Evolutionary conservation across 2,797 vertebrate genomes (phyloP).

Genomic region (Semaprochilodus insignis): DNA sequence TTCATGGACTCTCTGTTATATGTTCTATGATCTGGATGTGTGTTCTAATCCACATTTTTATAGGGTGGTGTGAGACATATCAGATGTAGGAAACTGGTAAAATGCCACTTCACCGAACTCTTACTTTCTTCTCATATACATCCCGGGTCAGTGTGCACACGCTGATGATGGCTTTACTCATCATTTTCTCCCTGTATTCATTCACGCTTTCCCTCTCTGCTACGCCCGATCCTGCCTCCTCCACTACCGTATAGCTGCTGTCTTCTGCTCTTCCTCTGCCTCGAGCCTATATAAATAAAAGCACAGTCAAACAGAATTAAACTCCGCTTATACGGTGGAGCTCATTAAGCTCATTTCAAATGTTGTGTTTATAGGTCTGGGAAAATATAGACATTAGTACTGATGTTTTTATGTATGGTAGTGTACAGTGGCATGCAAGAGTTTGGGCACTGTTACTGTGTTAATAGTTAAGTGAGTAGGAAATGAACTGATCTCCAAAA

Average conservation of each 20-base stretch:
- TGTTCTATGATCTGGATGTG: neutral
- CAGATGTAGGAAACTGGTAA: neutral
- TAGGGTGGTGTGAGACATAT: neutral
- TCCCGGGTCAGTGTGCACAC: constrained; percentile 80
- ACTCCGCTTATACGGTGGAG: neutral
- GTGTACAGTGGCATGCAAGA: too few species aligned
- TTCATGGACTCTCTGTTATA: neutral
- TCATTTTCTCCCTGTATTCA: constrained; percentile 88
- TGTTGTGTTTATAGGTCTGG: neutral
- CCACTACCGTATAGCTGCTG: constrained; percentile 89
- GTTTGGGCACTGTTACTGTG: too few species aligned
- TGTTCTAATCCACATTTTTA: neutral
- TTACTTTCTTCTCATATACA: constrained; percentile 84
- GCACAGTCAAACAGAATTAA: neutral
- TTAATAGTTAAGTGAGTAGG: too few species aligned
- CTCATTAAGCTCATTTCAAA: neutral
- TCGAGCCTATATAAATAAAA: constrained; percentile 78
- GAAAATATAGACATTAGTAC: neutral
- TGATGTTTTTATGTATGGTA: neutral
- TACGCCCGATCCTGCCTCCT: constrained; percentile 83
- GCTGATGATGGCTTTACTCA: constrained; percentile 88
- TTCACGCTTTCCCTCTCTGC: constrained; percentile 90
- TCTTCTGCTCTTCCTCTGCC: constrained; percentile 92
- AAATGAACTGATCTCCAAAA: too few species aligned
- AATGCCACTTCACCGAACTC: neutral